These are phyloP conservation scores for Hirtodrosophila alboralis DNA, from an alignment of 2,888 invertebrate species.

Conservation along the genomic window DNA sequence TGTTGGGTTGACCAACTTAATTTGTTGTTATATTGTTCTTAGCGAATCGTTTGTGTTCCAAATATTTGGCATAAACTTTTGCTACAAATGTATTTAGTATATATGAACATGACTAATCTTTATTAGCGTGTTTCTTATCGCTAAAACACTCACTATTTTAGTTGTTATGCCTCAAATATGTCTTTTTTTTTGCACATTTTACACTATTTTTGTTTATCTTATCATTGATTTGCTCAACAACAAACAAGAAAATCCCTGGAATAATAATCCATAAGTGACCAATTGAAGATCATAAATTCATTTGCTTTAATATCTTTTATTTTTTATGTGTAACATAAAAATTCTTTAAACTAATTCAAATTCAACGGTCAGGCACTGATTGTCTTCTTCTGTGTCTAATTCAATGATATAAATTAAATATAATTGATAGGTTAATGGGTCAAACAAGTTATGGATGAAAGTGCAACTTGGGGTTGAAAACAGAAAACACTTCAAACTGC, in stretches of 20 bases:
- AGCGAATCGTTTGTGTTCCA: conserved; percentile 52
- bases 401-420: conserved; percentile 63
- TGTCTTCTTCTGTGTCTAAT: conserved; percentile 46
- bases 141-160: conserved; percentile 9
- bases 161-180: conserved; percentile 17
- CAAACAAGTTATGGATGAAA: conserved; percentile 35
- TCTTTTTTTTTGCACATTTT: too few species aligned
- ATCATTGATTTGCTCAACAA: not conserved
- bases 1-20: conserved; percentile 50
- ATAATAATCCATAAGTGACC: not conserved
- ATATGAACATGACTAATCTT: conserved; percentile 65
- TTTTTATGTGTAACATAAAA: not conserved
- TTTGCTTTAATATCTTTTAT: not conserved
- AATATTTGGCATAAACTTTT: conserved; percentile 47
- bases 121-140: conserved; percentile 38
- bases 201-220: not conserved
- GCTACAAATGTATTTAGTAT: conserved; percentile 24
- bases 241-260: too few species aligned
- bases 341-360: conserved; percentile 8
- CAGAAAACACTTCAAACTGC: too few species aligned
- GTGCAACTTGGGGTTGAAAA: not conserved
- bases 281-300: conserved; percentile 6
- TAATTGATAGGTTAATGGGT: conserved; percentile 70
- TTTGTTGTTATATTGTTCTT: conserved; percentile 61
- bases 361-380: conserved; percentile 34